Percentiles rank a stretch among this genome's conserved stretches.
These are phyloP conservation scores for Drosophila lowei DNA, from an alignment of 1,140 invertebrate genomes.

Conservation along the genomic window DNA sequence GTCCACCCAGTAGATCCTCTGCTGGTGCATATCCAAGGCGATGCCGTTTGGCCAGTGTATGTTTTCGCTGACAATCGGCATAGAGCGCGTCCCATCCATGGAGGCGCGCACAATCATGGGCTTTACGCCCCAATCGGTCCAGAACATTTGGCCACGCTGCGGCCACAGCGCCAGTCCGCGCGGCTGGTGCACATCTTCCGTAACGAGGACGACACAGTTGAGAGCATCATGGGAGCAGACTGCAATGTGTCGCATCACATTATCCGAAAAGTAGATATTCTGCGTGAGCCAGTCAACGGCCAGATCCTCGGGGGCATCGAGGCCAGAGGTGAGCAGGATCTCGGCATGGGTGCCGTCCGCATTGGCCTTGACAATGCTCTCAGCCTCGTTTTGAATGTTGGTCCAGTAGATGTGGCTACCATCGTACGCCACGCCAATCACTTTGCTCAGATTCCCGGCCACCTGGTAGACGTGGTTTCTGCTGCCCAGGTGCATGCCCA, in stretches of 20 bases:
- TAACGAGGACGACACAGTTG: conserved; percentile 86
- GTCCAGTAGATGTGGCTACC: conserved; percentile 90
- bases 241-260: conserved; percentile 87
- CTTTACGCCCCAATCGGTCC: conserved; percentile 91
- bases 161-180: conserved; percentile 87
- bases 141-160: conserved; percentile 89
- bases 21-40: conserved; percentile 92
- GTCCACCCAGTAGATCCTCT: conserved; percentile 91
- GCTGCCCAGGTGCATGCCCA: conserved; percentile 83
- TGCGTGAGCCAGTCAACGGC: conserved; percentile 91
- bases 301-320: conserved; percentile 89
- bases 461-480: conserved; percentile 82
- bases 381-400: conserved; percentile 86
- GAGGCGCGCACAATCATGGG: conserved; percentile 90
- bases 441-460: conserved; percentile 84
- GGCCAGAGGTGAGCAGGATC: conserved; percentile 86
- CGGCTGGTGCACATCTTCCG: conserved; percentile 85
- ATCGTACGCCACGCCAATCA: conserved; percentile 88
- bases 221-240: conserved; percentile 88
- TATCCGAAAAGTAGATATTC: conserved; percentile 92
- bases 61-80: conserved; percentile 86
- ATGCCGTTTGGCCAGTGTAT: conserved; percentile 94
- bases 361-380: conserved; percentile 86
- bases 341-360: conserved; percentile 85
- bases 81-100: conserved; percentile 91